Base-by-base conservation (phyloP, 2,113 vertebrate species). In the Rhinopomastus cyanomelas region DNA sequence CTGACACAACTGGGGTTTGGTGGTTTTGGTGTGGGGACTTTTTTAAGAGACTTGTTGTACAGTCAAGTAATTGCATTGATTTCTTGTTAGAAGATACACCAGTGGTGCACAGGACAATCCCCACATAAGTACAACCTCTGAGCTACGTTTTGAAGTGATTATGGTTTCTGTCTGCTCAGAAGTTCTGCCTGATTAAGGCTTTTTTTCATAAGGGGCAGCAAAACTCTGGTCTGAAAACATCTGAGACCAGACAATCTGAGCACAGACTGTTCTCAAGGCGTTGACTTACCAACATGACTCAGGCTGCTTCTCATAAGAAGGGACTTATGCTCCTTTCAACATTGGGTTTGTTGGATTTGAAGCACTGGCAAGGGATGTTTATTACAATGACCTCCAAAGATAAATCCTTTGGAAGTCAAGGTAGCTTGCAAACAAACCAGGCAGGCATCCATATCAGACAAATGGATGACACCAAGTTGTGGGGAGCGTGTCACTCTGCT, bases 191-290 rank as follows among this genome's bases (percentile, higher is more conserved):
- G 7, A 13, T 87, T 85, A 61, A 68, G 32, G 32, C 4, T 48
- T 48, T 48, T 48, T 53, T 55, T 84, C 11, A 13, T 59, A 71
- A 27, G 13, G 25, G 32, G 59, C 89, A 94, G 77, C 18, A 92
- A 90, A 83, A 68, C 30, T 72, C 81, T 79, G 30, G 57, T 74
- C 66, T 68, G 2, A 65, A 91, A 85, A 85, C 20, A 26, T 81
- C 19, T 36, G 20, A 79, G 57, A 67, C 60, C 19, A 57, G 49
- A 81, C n/a, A n/a, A 26, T 81, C 19, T 36, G 39, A 42, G 66
- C 92, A 95, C 80, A 90, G 65, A 23, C 32, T 81, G 80, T 95
- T 90, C 74, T 81, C 85, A 61, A 65, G 36, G 49, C 51, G 11
- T 4, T 60, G 55, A 64, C 30, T 80, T 84, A 46, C 69, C 85